Evolutionary conservation across 1,140 invertebrate species (phyloP).

Genomic region (Rhagoletis pomonella): DNA sequence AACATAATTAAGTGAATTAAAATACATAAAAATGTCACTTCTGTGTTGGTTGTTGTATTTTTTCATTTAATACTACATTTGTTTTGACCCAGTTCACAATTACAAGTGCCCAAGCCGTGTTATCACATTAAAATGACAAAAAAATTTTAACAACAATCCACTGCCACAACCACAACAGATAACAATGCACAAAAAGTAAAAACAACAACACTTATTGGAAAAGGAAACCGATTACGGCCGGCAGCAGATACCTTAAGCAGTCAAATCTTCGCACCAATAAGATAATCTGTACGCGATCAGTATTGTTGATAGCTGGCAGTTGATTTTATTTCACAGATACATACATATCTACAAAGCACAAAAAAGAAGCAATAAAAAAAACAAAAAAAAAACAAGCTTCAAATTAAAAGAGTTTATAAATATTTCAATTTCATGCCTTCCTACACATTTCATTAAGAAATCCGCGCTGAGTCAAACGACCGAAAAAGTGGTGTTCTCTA

Average conservation of each 20-base stretch:
- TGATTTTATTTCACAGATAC: background rate
- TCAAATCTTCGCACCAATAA: conserved; percentile 18
- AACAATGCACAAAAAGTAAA: background rate
- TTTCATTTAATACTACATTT: background rate
- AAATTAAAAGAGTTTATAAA: conserved; percentile 30
- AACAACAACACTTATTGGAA: background rate
- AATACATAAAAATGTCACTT: conserved; percentile 24
- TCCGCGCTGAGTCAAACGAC: background rate
- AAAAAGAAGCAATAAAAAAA: background rate
- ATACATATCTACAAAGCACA: no score
- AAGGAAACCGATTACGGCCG: background rate
- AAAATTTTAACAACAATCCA: conserved; percentile 4
- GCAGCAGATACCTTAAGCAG: no score
- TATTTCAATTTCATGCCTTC: conserved; percentile 53
- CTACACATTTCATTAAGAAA: conserved; percentile 43
- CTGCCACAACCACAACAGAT: background rate
- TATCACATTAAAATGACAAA: conserved; percentile 33
- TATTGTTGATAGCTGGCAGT: background rate
- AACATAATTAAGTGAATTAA: conserved; percentile 9
- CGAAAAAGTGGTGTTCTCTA: conserved; percentile 15
- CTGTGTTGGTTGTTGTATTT: background rate
- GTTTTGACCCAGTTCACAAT: conserved; percentile 29
- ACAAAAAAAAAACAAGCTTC: background rate
- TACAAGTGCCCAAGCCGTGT: conserved; percentile 8
- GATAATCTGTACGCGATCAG: conserved; percentile 25